phyloP scores from a whole-genome alignment of 2,113 vertebrate species.

The Kryptolebias marmoratus region DNA sequence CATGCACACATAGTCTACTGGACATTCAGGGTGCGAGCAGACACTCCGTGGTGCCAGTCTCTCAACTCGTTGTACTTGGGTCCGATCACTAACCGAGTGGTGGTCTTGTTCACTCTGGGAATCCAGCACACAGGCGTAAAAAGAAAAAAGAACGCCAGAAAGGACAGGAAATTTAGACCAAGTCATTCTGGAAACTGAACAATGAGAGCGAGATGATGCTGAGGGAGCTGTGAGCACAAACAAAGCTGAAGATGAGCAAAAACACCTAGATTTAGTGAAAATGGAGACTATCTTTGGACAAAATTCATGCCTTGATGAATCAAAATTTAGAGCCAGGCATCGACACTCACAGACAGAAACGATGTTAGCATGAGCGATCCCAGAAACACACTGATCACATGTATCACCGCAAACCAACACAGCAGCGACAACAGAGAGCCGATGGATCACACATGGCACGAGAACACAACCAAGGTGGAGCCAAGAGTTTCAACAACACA shows the following conservation, averaged over 20 bases:
- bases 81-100: slow-evolving; percentile 88
- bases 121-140: slow-evolving; percentile 45
- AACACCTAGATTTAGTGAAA: neutral
- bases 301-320: slow-evolving; percentile 5
- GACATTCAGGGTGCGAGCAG: slow-evolving; percentile 97
- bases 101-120: slow-evolving; percentile 87
- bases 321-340: slow-evolving; percentile 15
- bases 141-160: slow-evolving; percentile 26
- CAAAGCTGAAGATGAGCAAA: slow-evolving; percentile 9
- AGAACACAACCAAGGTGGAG: slow-evolving; percentile 19
- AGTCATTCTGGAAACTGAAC: neutral
- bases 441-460: slow-evolving; percentile 12
- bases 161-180: slow-evolving; percentile 45
- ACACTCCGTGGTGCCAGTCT: slow-evolving; percentile 99
- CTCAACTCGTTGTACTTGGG: slow-evolving; percentile 96
- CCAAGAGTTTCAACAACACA: slow-evolving; percentile 19
- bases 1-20: slow-evolving; percentile 80
- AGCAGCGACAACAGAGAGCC: neutral
- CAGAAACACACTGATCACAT: slow-evolving; percentile 11
- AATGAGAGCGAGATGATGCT: neutral
- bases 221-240: neutral
- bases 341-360: neutral
- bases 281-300: neutral
- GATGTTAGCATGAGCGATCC: slow-evolving; percentile 14
- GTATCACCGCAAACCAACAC: slow-evolving; percentile 29